Conservation (phyloP, 2,113 vertebrate species). For the Misgurnus anguillicaudatus region DNA sequence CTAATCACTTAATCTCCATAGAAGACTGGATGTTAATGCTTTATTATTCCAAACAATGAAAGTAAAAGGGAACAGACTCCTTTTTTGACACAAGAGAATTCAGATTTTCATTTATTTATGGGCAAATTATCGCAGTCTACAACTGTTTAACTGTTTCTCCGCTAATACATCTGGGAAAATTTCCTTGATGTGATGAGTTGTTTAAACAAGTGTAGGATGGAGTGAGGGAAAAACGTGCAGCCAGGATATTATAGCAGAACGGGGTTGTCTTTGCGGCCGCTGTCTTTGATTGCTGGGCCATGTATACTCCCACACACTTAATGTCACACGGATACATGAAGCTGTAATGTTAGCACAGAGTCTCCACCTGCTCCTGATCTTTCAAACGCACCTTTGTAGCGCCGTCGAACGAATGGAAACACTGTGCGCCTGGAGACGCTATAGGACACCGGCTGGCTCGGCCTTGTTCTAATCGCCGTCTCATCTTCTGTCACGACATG, state of each 20-base stretch:
- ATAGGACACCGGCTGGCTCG: constrained; percentile 22
- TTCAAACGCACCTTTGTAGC: constrained; percentile 49
- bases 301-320: constrained; percentile 63
- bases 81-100: too few species aligned
- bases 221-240: constrained; percentile 40
- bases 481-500: constrained; percentile 38
- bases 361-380: constrained; percentile 61
- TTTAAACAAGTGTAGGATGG: constrained; percentile 41
- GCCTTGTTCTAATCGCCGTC: constrained; percentile 10
- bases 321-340: constrained; percentile 56
- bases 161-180: constrained; percentile 26
- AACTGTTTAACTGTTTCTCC: constrained; percentile 22
- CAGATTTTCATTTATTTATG: too few species aligned
- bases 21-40: too few species aligned
- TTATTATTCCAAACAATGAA: too few species aligned
- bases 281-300: constrained; percentile 70
- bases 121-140: neutral
- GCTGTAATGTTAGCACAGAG: constrained; percentile 58
- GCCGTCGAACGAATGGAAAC: constrained; percentile 45
- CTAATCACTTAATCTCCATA: too few species aligned
- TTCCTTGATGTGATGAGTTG: constrained; percentile 41
- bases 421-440: constrained; percentile 17
- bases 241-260: constrained; percentile 55
- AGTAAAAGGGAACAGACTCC: too few species aligned
- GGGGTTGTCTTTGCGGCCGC: constrained; percentile 47